Evolutionary conservation across 2,888 invertebrate genomes (phyloP).

Genomic region (Caprella mutica): DNA sequence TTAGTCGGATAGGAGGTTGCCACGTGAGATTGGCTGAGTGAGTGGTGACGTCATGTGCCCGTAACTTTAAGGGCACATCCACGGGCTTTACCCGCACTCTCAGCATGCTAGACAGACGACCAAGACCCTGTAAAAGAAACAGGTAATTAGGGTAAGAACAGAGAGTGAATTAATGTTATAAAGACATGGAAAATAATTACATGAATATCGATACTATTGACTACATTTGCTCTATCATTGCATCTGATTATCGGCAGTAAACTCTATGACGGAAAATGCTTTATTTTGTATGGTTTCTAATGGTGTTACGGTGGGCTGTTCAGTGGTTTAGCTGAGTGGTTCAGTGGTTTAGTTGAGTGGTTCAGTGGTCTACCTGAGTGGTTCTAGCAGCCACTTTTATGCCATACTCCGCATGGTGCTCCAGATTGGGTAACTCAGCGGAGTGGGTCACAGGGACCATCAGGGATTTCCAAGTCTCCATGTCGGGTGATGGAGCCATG

Average conservation of each 20-base stretch:
- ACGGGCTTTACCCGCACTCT: constrained; percentile 83
- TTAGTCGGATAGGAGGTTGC: constrained; percentile 77
- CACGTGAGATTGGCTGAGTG: constrained; percentile 86
- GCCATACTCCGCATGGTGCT: constrained; percentile 81
- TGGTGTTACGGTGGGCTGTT: too few species aligned
- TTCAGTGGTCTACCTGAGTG: constrained; percentile 45
- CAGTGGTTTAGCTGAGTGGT: too few species aligned
- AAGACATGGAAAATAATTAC: too few species aligned
- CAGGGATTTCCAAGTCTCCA: constrained; percentile 83
- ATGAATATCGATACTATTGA: too few species aligned
- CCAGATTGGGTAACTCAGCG: constrained; percentile 74
- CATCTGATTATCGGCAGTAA: too few species aligned
- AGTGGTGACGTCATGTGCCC: constrained; percentile 81
- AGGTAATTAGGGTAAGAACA: too few species aligned
- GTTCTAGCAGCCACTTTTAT: constrained; percentile 78
- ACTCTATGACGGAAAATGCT: too few species aligned
- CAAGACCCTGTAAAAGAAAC: constrained; percentile 53
- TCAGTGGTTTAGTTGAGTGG: too few species aligned
- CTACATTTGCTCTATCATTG: too few species aligned
- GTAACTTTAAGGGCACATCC: constrained; percentile 77
- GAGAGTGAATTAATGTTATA: too few species aligned
- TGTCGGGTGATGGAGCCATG: constrained; percentile 81
- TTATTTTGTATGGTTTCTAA: too few species aligned
- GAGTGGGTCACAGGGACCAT: constrained; percentile 75
- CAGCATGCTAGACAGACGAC: constrained; percentile 74